Evolutionary conservation across 2,888 invertebrate genomes (phyloP).

Genomic region (Scaptodrosophila latifasciaeformis): DNA sequence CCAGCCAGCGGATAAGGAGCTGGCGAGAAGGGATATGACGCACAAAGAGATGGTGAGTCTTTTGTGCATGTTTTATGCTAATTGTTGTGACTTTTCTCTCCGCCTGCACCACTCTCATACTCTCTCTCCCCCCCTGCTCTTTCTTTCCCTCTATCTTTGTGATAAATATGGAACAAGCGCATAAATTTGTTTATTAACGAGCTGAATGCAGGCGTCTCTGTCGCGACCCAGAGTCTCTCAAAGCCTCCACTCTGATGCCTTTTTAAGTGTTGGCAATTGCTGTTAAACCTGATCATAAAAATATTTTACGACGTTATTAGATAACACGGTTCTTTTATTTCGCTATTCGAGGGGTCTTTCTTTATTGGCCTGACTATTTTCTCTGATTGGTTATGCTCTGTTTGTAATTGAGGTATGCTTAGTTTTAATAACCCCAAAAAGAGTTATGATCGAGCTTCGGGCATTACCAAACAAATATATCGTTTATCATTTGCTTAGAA

Average conservation of each 20-base stretch:
- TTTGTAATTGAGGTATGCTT: slow-evolving; percentile 40
- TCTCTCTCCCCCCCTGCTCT: not conserved
- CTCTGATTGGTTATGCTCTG: slow-evolving; percentile 43
- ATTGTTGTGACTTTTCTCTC: slow-evolving; percentile 27
- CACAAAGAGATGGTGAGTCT: slow-evolving; percentile 21
- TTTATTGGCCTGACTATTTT: slow-evolving; percentile 10
- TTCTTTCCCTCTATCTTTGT: slow-evolving; percentile 11
- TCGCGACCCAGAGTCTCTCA: not conserved
- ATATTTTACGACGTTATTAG: slow-evolving; percentile 41
- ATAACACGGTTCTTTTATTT: slow-evolving; percentile 8
- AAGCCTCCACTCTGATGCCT: slow-evolving; percentile 12
- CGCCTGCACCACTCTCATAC: slow-evolving; percentile 7
- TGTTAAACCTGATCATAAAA: slow-evolving; percentile 42
- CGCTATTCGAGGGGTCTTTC: not conserved
- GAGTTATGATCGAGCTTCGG: not conserved
- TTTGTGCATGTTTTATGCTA: slow-evolving; percentile 46
- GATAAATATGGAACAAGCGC: slow-evolving; percentile 57
- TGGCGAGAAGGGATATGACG: no score
- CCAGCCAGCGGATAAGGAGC: no score
- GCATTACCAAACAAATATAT: no score
- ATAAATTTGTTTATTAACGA: slow-evolving; percentile 60
- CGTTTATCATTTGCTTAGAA: no score
- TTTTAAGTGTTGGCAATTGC: slow-evolving; percentile 45
- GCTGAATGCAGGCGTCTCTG: slow-evolving; percentile 20
- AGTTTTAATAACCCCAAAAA: slow-evolving; percentile 23